Base-by-base conservation (phyloP, 2,797 vertebrate genomes). In the Lycodopsis pacificus region DNA sequence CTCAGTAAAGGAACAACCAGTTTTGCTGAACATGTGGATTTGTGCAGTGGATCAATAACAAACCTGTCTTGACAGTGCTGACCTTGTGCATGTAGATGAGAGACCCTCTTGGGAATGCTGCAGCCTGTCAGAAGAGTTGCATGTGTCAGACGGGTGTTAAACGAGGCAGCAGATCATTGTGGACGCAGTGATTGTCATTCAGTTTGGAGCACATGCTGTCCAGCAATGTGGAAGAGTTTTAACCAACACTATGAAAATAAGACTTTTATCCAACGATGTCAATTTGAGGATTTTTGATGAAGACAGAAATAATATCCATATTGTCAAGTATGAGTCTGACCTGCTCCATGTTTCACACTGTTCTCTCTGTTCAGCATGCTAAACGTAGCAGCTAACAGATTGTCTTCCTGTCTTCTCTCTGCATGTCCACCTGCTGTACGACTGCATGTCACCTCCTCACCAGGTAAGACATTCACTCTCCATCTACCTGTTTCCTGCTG, bases 391-490 rank as follows among this genome's bases (percentile, higher is more conserved):
- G 10, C 62, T 87, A 69, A 82, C 56, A 46, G 19, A 27, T 73
- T 63, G 10, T 83, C 34, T 19, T 10, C 48, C 38, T 71, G 38
- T 80, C 19, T 65, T 59, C 73, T 75, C 30, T 46, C 40, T 62
- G 19, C 40, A 74, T 85, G 58, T 59, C 15, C 51, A 25, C 36
- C 46, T 22, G 3, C 54, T 63, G n/a, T 12, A 3, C 12, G 1
- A 4, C 53, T 72, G 10, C 20, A 2, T 22, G 22, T 13, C 36
- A 6, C 20, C 62, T 67, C 25, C 27, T 70, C 64, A 40, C 42
- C 67, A 88, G 83, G 83, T 84, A 86, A 86, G 83, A 80, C n/a
- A 20, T 62, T 34, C 14, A 10, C 1, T 51, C 73, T 76, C 2
- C 42, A 34, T 63, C 8, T 67, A 1, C 4, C 17, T 40, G 0